A percentile compares a stretch with the other conserved stretches of the same genome.
Conservation (phyloP, 2,113 vertebrate species). For the Protomyctophum bolini region DNA sequence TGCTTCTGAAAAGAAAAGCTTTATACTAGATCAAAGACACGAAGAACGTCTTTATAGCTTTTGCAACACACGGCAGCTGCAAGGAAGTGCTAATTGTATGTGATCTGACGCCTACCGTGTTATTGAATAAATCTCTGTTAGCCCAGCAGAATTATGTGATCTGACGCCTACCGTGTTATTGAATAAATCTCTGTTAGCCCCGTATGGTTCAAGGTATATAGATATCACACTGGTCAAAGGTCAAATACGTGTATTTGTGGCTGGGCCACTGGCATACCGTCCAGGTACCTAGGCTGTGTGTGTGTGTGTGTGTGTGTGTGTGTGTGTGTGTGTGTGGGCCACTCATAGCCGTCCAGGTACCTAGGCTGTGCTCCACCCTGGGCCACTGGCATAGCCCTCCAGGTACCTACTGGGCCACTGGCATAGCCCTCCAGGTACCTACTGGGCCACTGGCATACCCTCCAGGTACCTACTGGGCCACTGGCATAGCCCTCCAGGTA, state of each 20-base stretch:
- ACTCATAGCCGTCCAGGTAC: no score
- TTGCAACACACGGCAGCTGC: constrained; percentile 8
- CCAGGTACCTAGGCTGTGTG: no score
- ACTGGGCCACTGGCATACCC: no score
- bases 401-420: no score
- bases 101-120: constrained; percentile 26
- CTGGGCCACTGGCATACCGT: no score
- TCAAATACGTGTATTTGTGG: background rate
- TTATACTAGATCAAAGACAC: constrained; percentile 13
- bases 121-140: background rate
- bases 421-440: no score
- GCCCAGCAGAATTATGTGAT: background rate
- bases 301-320: no score
- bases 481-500: no score
- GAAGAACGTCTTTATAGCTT: constrained; percentile 19
- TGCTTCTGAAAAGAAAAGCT: constrained; percentile 6
- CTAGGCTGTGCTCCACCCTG: no score
- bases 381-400: no score
- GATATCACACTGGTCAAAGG: background rate
- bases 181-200: background rate
- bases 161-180: constrained; percentile 30
- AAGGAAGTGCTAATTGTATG: background rate
- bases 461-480: no score
- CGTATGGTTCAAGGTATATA: background rate
- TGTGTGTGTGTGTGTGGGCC: no score